Evolutionary conservation across 2,888 invertebrate genomes (phyloP), one percentile per base, ranked within the genome.

Genomic region (Drosophila quinaria): DNA sequence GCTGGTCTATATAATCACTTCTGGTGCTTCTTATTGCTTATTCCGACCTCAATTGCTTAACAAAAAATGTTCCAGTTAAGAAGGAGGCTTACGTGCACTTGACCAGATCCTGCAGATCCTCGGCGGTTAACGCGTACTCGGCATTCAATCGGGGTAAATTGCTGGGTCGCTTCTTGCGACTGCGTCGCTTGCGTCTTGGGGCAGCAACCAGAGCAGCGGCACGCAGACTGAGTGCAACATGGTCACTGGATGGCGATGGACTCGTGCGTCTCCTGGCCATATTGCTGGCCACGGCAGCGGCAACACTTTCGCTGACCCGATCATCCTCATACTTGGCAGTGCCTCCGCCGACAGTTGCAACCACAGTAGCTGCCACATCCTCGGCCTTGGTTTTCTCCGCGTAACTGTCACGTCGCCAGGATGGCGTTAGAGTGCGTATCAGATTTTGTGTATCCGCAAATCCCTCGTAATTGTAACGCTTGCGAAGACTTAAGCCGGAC

Each of bases 391-490:
- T 76, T 56, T 88, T 89, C 54, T 91, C 92, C 13, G 81, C 80
- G 42, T 82, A 92, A 74, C 91, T 92, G 59, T 92, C 91, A 11
- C 91, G 74, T 0, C 90, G 85, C 84, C 90, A 91, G 0, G 91
- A 89, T 3, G 91, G 87, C 3, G 91, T 89, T 46, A 92, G 47
- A 1, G 89, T 88, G 54, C 90, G 81, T 50, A 92, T 70, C 3
- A 87, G 69, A 77, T 91, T 89, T 9, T 90, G 89, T 8, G 84
- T 79, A 66, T 92, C 92, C 50, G 74, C 87, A 51, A 89, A 92
- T 39, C 92, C 92, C 35, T 92, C 92, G 56, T 92, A 92, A 58
- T 92, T 91, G 60, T 91, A 91, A 9, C 85, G 86, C 56, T 91
- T 91, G 3, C 91, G 87, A 9, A 91, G 74, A 69, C 83, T 90